phyloP scores from a whole-genome alignment of 2,888 invertebrate genomes.

The Leucania comma region DNA sequence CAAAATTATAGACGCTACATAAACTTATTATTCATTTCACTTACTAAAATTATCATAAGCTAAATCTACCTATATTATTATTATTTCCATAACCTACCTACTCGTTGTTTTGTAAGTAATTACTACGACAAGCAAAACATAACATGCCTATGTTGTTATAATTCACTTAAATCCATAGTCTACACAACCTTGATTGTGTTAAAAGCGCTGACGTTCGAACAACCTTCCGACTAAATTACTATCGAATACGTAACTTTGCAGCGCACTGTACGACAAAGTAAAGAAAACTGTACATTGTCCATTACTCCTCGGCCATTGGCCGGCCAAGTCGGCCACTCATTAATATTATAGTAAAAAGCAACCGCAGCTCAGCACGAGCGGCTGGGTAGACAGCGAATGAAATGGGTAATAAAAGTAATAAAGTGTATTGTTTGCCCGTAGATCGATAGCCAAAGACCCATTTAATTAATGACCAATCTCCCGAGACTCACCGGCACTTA shows the following conservation, averaged over 20 bases:
- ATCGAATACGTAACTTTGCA: constrained; percentile 47
- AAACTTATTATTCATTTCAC: not conserved
- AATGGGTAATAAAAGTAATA: constrained; percentile 87
- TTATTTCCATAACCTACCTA: not conserved
- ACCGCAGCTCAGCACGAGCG: constrained; percentile 66
- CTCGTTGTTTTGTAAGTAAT: constrained; percentile 29
- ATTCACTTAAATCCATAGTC: constrained; percentile 52
- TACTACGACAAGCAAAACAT: constrained; percentile 37
- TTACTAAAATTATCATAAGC: not conserved
- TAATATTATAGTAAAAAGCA: constrained; percentile 74
- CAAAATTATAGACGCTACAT: not conserved
- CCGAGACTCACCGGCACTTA: constrained; percentile 88
- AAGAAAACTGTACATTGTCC: constrained; percentile 66
- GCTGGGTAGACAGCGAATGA: constrained; percentile 78
- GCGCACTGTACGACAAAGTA: constrained; percentile 55
- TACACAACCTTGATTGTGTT: constrained; percentile 49
- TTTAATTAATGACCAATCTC: constrained; percentile 89
- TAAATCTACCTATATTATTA: constrained; percentile 15
- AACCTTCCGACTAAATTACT: constrained; percentile 55
- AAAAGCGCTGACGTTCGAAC: constrained; percentile 44
- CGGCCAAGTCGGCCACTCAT: constrained; percentile 63
- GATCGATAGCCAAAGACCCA: constrained; percentile 87
- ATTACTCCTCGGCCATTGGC: constrained; percentile 64
- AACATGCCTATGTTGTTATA: constrained; percentile 43
- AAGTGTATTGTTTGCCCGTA: constrained; percentile 86